Evolutionary conservation across 1,140 invertebrate species (phyloP), one percentile per base, ranked within the genome.

Genomic region (Papilio xuthus): DNA sequence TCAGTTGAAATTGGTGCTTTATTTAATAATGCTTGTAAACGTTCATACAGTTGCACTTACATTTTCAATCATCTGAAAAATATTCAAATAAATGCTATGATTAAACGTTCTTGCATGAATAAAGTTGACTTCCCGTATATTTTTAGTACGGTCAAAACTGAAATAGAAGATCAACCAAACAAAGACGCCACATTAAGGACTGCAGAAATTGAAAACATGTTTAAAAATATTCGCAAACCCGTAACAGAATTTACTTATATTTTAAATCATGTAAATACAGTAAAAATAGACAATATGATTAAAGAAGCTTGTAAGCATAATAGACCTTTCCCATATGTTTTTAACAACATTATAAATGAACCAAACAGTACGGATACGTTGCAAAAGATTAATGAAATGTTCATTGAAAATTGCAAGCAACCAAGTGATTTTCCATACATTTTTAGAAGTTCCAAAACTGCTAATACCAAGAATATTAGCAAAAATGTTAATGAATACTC

Each of bases 201-300:
- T 41, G 70, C 20, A 41, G 70, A 74, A 56, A 74, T 74, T 32
- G 72, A 50, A 53, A 74, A 53, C 8, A 63, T 76, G 53, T 76
- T 60, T 76, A 76, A 76, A 41, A 60, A 63, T 76, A 28, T 56
- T 15, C 56, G 12, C 37, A 76, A 76, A 63, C 50, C 53, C 12
- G 18, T 23, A 42, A 23, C n/a, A 3, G 74, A 76, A 12, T 63
- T 76, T 37, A n/a, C 73, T 53, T 75, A 75, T 50, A 47, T 73
- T 18, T 73, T 73, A 23, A 73, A 50, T 23, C 42, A 73, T 73
- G 37, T 73, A 26, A 73, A 73, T 44, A 47, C 20, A 26, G 42
- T 73, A 23, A 73, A 73, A 73, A 73, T 73, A 13, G 71, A 47
- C 20, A 47, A 75, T 56, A 37, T 56, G 23, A 32, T 56, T 75